Percentiles rank a stretch among this genome's conserved stretches.
These are phyloP conservation scores for Lycaon pictus DNA, from an alignment of 2,113 vertebrate genomes.

Conservation along the genomic window DNA sequence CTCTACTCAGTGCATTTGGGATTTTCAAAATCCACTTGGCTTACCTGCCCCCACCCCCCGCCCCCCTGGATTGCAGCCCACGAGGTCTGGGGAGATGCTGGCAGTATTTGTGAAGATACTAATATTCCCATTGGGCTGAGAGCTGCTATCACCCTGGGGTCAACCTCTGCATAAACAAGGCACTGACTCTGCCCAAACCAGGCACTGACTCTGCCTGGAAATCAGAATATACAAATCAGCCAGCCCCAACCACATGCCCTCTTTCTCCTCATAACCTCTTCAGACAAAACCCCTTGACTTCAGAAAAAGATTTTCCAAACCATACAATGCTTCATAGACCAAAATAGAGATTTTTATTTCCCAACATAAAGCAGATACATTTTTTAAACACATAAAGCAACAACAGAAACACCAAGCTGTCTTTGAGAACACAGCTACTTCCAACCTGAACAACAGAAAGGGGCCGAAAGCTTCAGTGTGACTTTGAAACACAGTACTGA, in stretches of 20 bases:
- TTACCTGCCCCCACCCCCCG: no score
- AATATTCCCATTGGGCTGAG: accelerated
- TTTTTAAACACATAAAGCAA: conserved; percentile 75
- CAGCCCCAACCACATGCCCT: accelerated
- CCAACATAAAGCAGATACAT: conserved; percentile 71
- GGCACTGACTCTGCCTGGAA: background rate
- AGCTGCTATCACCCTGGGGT: accelerated
- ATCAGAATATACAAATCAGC: background rate
- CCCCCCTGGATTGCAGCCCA: background rate
- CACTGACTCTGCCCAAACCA: no score
- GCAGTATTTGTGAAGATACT: background rate
- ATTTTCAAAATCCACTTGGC: background rate
- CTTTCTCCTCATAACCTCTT: background rate
- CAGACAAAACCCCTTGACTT: background rate
- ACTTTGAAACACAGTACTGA: conserved; percentile 54
- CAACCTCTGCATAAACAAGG: no score
- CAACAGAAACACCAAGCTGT: background rate
- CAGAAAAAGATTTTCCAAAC: conserved; percentile 75
- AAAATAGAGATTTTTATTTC: conserved; percentile 86
- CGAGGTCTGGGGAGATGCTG: background rate
- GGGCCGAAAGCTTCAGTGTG: conserved; percentile 43
- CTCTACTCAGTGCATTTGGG: no score
- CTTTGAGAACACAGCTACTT: conserved; percentile 41
- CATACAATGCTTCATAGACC: conserved; percentile 78
- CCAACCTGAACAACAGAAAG: conserved; percentile 53